These are phyloP conservation scores for Pararge aegeria DNA, from an alignment of 1,140 invertebrate genomes.

Conservation along the genomic window DNA sequence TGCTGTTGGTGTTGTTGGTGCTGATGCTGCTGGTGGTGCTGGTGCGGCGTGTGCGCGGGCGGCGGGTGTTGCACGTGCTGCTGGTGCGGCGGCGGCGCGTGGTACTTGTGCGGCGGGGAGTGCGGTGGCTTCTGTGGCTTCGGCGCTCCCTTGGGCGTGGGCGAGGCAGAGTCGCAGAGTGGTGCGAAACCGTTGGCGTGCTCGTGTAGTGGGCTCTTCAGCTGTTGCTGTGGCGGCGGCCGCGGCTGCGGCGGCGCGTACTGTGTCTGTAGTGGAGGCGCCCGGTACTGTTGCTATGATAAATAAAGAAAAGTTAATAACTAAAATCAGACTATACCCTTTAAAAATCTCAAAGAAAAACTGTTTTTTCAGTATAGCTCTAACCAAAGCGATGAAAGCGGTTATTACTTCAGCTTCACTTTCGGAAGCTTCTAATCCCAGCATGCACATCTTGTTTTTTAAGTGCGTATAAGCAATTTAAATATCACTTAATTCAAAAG, in stretches of 20 bases:
- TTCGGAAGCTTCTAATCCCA: too few relatives aligned
- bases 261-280: constrained; percentile 61
- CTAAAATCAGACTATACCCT: too few relatives aligned
- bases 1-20: constrained; percentile 28
- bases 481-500: too few relatives aligned
- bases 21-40: constrained; percentile 48
- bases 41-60: constrained; percentile 43
- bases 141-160: constrained; percentile 57
- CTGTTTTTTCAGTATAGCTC: too few relatives aligned
- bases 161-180: constrained; percentile 61
- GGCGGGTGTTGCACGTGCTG: constrained; percentile 53
- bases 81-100: constrained; percentile 57
- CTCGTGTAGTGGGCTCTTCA: constrained; percentile 69
- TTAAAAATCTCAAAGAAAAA: too few relatives aligned
- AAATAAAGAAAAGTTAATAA: not conserved
- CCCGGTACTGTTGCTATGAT: constrained; percentile 60
- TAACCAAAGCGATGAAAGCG: too few relatives aligned
- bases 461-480: too few relatives aligned
- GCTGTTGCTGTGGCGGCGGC: constrained; percentile 58
- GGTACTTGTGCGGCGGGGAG: constrained; percentile 75
- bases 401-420: too few relatives aligned
- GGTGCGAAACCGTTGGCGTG: constrained; percentile 67
- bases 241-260: constrained; percentile 56
- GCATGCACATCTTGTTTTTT: too few relatives aligned
- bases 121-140: constrained; percentile 67